Percentiles rank a stretch among this genome's conserved stretches.
Conservation (phyloP, 2,113 vertebrate genomes). For the Calidris pygmaea region DNA sequence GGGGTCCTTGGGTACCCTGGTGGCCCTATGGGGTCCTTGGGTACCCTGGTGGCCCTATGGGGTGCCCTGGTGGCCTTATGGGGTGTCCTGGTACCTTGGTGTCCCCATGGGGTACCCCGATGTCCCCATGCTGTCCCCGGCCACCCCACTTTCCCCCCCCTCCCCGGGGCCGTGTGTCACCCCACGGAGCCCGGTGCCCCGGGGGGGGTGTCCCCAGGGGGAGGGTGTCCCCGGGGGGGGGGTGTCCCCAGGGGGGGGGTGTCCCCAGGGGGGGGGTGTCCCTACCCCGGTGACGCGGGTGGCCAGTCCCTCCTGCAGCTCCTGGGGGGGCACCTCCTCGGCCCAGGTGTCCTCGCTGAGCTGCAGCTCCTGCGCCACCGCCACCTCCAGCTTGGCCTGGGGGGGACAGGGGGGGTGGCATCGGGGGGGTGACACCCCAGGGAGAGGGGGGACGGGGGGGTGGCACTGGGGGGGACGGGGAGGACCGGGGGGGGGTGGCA, state of each 20-base stretch:
- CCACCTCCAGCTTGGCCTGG: slow-evolving; percentile 15
- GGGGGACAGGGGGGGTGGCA: too few species aligned
- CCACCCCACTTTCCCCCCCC: too few species aligned
- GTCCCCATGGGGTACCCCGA: too few species aligned
- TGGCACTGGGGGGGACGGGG: too few species aligned
- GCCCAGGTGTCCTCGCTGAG: slow-evolving; percentile 23
- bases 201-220: too few species aligned
- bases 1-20: too few species aligned
- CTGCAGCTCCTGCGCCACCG: slow-evolving; percentile 13
- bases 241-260: too few species aligned
- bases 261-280: background rate
- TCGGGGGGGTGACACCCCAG: too few species aligned
- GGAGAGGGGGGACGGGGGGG: too few species aligned
- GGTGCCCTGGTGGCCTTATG: too few species aligned
- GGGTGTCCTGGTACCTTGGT: background rate
- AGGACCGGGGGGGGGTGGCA: too few species aligned
- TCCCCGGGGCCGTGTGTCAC: background rate
- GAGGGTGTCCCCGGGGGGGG: too few species aligned
- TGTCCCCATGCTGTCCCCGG: background rate
- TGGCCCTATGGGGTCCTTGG: background rate
- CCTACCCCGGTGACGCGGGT: background rate
- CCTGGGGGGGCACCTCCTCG: background rate
- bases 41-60: background rate
- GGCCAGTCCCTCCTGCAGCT: slow-evolving; percentile 2
- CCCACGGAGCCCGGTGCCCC: background rate